Evolutionary conservation across 30 jellyfish, hydroid and myxozoan species (phyloP), one percentile per base, ranked within the genome.

Genomic region (Aurelia sp.): DNA sequence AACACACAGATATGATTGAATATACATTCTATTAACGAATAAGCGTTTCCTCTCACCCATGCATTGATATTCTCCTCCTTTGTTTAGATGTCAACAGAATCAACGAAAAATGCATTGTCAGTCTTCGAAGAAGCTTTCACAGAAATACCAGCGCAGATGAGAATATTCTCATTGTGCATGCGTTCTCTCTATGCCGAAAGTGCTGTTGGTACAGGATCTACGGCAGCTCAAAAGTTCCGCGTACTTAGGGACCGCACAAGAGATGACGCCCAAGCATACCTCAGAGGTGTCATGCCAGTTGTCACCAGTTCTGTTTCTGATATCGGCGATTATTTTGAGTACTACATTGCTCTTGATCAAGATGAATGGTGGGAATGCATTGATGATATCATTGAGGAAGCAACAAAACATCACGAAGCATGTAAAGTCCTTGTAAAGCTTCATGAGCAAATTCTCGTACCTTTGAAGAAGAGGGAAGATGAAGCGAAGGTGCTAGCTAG

Each of bases 291-390:
- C 17, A 77, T 82, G 19, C 92, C 92, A 27, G 78, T 70, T 27
- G 78, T 70, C 19, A 82, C 74, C 31, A 59, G 63, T n/a, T 58
- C 78, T 33, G 79, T 82, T 8, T n/a, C 85, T 4, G 78, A 69
- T 41, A 57, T 82, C 55, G 62, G 47, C 9, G 78, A 57, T 21
- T 82, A 67, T 47, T 82, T 67, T 31, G 92, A 82, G 33, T 67
- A 82, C 59, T 68, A 67, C 85, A 55, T 51, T 15, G 78, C 40
- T 3, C 57, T 82, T 13, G 20, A 72, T 76, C 55, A 41, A 58
- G 85, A 82, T 67, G 79, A 82, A 31, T 82, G 92, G 92, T 68
- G 92, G 85, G 86, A 82, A 61, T 51, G 55, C 20, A 22, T 82
- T 2, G 78, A 68, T 9, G 75, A 47, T 44, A 69, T 82, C 59